phyloP scores from a whole-genome alignment of 2,888 invertebrate genomes.

The Lobophora halterata region DNA sequence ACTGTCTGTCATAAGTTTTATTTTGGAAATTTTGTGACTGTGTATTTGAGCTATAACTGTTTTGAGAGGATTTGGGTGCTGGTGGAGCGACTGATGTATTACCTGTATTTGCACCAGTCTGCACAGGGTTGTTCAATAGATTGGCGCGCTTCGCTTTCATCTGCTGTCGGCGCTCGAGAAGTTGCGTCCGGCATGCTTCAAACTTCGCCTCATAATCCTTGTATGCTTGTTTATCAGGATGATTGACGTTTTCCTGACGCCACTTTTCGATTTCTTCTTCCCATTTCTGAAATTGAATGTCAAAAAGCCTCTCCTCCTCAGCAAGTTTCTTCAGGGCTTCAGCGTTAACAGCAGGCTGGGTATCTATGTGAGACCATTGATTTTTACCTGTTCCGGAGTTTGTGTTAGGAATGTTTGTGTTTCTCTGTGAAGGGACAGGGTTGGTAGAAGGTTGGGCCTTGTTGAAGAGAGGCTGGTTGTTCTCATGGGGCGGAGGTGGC shows the following conservation, averaged over 20 bases:
- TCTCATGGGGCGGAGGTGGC: conserved; percentile 66
- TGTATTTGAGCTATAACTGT: conserved; percentile 29
- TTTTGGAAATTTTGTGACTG: conserved; percentile 31
- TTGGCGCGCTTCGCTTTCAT: conserved; percentile 85
- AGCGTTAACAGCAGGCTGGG: conserved; percentile 42
- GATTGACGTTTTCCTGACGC: conserved; percentile 94
- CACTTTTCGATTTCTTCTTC: conserved; percentile 95
- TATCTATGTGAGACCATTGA: conserved; percentile 48
- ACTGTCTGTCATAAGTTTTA: conserved; percentile 40
- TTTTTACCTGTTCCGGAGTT: conserved; percentile 50
- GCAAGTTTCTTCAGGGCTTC: conserved; percentile 67
- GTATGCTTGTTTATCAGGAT: conserved; percentile 94
- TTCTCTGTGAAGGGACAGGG: conserved; percentile 41
- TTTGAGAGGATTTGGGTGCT: conserved; percentile 31
- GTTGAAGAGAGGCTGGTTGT: conserved; percentile 46
- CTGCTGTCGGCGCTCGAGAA: conserved; percentile 89
- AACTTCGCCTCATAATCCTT: conserved; percentile 93
- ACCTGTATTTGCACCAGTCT: conserved; percentile 37
- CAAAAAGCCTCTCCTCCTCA: conserved; percentile 91
- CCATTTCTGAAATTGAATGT: conserved; percentile 94
- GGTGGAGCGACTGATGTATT: conserved; percentile 42
- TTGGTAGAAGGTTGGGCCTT: conserved; percentile 26
- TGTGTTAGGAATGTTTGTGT: conserved; percentile 34
- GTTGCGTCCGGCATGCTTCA: conserved; percentile 89
- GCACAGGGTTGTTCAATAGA: conserved; percentile 42